phyloP scores from a whole-genome alignment of 2,797 vertebrate species.

The Cetoscarus ocellatus region DNA sequence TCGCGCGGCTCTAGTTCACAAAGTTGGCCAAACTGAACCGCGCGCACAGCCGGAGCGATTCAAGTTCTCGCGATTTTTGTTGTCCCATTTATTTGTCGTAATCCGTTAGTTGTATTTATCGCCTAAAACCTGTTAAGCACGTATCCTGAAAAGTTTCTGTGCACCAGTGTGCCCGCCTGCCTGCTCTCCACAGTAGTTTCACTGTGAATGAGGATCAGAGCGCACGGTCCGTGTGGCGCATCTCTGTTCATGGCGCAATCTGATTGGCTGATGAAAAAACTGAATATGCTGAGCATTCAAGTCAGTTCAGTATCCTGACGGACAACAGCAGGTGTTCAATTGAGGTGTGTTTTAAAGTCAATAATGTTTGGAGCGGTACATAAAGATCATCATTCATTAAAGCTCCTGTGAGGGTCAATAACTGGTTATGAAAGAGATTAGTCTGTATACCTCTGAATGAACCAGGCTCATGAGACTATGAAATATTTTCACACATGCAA shows the following conservation, averaged over 20 bases:
- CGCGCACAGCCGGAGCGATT: slow-evolving; percentile 36
- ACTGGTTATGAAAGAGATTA: too few relatives aligned
- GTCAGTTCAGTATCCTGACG: slow-evolving; percentile 24
- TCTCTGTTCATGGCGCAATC: slow-evolving; percentile 47
- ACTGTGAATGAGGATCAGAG: slow-evolving; percentile 54
- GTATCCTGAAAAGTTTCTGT: slow-evolving; percentile 39
- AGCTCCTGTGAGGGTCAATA: too few relatives aligned
- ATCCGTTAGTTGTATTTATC: slow-evolving; percentile 2
- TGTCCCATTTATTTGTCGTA: slow-evolving; percentile 54
- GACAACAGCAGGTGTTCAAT: slow-evolving; percentile 21
- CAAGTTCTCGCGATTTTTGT: slow-evolving; percentile 63
- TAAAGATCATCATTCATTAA: too few relatives aligned
- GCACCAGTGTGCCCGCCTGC: slow-evolving; percentile 2
- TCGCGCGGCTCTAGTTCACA: slow-evolving; percentile 40
- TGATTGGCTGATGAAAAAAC: slow-evolving; percentile 66
- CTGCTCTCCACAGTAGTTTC: slow-evolving; percentile 66
- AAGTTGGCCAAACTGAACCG: slow-evolving; percentile 73
- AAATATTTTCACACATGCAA: too few relatives aligned
- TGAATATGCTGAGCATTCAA: slow-evolving; percentile 13
- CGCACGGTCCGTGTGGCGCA: slow-evolving; percentile 44
- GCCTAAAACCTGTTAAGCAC: background rate
- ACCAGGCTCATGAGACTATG: too few relatives aligned
- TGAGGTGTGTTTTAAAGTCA: background rate
- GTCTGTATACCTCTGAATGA: too few relatives aligned
- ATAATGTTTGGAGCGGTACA: too few relatives aligned